Conservation (phyloP, 2,888 invertebrate genomes). For the Lasiommata megera region DNA sequence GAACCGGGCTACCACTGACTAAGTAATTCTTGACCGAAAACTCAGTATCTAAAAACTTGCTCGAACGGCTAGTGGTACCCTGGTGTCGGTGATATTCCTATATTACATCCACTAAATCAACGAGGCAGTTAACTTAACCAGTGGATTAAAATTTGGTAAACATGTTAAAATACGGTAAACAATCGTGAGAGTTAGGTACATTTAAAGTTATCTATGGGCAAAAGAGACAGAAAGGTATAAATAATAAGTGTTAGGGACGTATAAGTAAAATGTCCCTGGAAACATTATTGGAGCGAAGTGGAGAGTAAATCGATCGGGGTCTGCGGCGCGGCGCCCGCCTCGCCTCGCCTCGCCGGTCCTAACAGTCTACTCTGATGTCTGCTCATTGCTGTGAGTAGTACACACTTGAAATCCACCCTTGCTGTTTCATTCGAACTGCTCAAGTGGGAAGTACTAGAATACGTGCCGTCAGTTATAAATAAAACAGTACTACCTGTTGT, state of each 20-base stretch:
- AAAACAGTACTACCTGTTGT: background rate
- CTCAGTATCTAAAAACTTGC: no score
- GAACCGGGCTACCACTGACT: no score
- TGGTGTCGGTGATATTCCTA: no score
- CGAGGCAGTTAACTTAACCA: no score
- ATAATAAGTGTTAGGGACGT: background rate
- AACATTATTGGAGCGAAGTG: conserved; percentile 61
- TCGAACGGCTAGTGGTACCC: no score
- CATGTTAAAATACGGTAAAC: no score
- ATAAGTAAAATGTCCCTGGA: conserved; percentile 48
- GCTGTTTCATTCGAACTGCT: background rate
- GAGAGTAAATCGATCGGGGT: conserved; percentile 68
- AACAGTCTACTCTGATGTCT: conserved; percentile 10
- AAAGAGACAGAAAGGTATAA: background rate
- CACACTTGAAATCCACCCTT: conserved; percentile 18
- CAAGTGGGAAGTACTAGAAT: background rate
- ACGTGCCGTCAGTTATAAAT: background rate
- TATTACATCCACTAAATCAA: no score
- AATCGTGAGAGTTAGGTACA: background rate
- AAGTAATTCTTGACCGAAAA: no score
- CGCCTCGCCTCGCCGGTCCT: conserved; percentile 19
- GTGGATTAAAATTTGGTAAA: no score
- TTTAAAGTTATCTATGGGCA: background rate
- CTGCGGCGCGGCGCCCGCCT: conserved; percentile 66
- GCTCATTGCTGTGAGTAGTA: conserved; percentile 19